Base-by-base conservation (phyloP, 2,888 invertebrate species). In the Meiosimyza decipiens region DNA sequence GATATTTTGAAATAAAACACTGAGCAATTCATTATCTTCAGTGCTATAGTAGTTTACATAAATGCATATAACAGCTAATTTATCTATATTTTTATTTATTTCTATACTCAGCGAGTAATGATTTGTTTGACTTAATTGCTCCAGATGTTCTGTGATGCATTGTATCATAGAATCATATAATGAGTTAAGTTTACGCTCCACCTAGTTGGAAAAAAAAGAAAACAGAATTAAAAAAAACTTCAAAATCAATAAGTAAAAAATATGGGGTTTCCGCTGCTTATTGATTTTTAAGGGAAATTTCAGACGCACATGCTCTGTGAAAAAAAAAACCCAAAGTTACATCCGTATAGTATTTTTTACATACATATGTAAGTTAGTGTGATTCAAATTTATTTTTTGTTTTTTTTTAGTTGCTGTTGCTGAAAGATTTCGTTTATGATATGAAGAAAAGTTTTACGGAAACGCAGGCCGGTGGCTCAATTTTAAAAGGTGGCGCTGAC, bases 101-200 rank as follows among this genome's bases (percentile, higher is more conserved):
- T 81, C 81, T 6, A 79, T 72, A 67, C 79, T 77, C 11, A 81
- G 55, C 15, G 80, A 79, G 71, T 75, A 81, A 0, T 77, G 76
- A 69, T 71, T 74, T 40, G 74, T 77, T 63, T 77, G 75, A 2
- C 77, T 76, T 15, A 79, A 66, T 6, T 73, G 33, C 7, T 55
- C 64, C 1, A 80, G 47, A 9, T 80, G 72, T 7, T 55, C 40
- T 6, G 70, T 74, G 12, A 80, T 67, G n/a, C 59, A 69, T 16
- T 76, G 59, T n/a, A 76, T 75, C 52, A 68, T 64, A 16, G 71
- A 70, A 18, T 73, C 67, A 50, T 75, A 77, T 6, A 74, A 13
- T 18, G 72, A 67, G 22, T 69, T 64, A 3, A 79, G 64, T 60
- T 73, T 71, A 12, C 64, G 59, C 49, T 76, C 77, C 22, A 78